Evolutionary conservation across 2,113 vertebrate species (phyloP).

Genomic region (Bos javanicus): DNA sequence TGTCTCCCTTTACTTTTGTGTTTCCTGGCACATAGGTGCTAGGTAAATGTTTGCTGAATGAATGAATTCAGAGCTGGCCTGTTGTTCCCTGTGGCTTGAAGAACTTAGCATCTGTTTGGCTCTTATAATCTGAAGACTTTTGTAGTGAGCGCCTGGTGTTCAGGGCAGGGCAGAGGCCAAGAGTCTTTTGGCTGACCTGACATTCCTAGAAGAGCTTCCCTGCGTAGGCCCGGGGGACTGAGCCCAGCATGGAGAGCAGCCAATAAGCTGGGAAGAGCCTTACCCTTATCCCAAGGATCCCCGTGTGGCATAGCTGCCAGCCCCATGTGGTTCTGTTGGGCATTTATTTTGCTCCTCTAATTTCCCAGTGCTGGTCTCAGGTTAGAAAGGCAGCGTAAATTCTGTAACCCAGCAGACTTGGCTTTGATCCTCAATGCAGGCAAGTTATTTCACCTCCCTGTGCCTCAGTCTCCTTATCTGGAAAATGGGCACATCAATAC

Average conservation of each 20-base stretch:
- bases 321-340: accelerated
- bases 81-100: neutral
- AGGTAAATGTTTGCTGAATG: neutral
- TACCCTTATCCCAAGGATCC: neutral
- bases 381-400: neutral
- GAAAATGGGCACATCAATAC: neutral
- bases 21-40: neutral
- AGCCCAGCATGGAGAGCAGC: neutral
- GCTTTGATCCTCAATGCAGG: neutral
- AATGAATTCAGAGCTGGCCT: neutral
- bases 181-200: neutral
- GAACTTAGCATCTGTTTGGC: neutral
- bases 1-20: neutral
- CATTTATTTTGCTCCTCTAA: neutral
- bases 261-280: neutral
- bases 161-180: neutral
- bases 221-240: neutral
- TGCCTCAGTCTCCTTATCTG: neutral
- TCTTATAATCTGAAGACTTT: neutral
- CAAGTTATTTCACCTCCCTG: neutral
- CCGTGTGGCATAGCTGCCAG: neutral
- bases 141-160: neutral
- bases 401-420: neutral
- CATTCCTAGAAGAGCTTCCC: neutral
- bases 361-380: neutral